Evolutionary conservation across 1,140 invertebrate genomes (phyloP).

Genomic region (Ceratosolen fusciceps): DNA sequence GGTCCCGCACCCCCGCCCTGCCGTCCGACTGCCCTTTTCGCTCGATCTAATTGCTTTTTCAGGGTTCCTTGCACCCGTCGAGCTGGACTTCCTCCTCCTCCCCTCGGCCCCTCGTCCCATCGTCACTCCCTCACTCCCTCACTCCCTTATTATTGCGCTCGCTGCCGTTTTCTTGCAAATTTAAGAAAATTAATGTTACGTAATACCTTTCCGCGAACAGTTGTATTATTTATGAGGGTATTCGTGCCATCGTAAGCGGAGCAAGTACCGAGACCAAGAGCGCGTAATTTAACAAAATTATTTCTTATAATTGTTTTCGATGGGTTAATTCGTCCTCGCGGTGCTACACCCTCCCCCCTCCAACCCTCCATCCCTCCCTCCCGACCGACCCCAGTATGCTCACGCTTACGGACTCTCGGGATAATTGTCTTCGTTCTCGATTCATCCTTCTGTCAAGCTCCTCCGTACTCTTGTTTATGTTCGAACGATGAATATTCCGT

Average conservation of each 20-base stretch:
- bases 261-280: background rate
- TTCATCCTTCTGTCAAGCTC: background rate
- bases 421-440: too few relatives aligned
- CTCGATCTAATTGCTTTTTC: conserved; percentile 19
- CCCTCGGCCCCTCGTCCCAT: too few relatives aligned
- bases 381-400: background rate
- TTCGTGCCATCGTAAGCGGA: conserved; percentile 31
- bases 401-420: too few relatives aligned
- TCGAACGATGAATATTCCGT: too few relatives aligned
- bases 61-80: too few relatives aligned
- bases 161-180: background rate
- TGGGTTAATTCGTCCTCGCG: conserved; percentile 10
- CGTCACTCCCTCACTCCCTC: background rate
- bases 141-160: background rate
- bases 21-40: background rate
- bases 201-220: conserved; percentile 36
- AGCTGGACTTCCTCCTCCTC: too few relatives aligned
- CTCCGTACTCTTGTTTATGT: background rate
- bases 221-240: conserved; percentile 22
- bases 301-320: conserved; percentile 24
- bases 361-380: too few relatives aligned
- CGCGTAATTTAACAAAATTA: conserved; percentile 34
- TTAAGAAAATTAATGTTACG: conserved; percentile 32
- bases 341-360: too few relatives aligned
- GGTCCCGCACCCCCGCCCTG: background rate